phyloP scores from a whole-genome alignment of 1,140 invertebrate species.

The Camponotus pennsylvanicus region DNA sequence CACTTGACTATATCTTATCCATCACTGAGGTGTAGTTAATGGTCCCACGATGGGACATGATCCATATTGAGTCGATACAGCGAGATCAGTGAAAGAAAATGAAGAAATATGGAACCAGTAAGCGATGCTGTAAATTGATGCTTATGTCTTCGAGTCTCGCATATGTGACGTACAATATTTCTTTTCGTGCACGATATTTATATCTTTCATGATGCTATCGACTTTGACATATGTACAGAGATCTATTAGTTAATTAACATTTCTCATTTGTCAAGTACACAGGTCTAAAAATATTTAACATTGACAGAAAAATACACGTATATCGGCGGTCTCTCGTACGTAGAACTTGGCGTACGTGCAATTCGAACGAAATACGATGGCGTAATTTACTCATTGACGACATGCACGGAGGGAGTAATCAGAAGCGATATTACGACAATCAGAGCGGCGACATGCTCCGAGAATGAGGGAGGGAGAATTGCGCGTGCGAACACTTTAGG shows the following conservation, averaged over 20 bases:
- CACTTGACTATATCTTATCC: constrained; percentile 46
- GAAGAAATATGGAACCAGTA: constrained; percentile 17
- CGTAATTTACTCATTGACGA: constrained; percentile 53
- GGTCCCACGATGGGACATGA: background rate
- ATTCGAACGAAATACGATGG: constrained; percentile 72
- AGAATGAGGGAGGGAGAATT: background rate
- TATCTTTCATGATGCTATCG: too few relatives aligned
- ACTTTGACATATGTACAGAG: background rate
- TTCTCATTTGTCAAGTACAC: too few relatives aligned
- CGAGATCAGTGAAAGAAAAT: constrained; percentile 9
- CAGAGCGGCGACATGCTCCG: constrained; percentile 1
- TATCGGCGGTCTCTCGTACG: too few relatives aligned
- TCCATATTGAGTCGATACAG: constrained; percentile 1
- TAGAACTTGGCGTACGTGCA: constrained; percentile 68
- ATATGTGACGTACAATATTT: background rate
- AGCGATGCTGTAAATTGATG: background rate
- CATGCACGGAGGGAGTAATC: constrained; percentile 13
- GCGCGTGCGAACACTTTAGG: constrained; percentile 11
- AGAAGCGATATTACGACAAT: background rate
- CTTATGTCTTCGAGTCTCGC: background rate
- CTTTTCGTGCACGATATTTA: background rate
- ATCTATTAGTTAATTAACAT: too few relatives aligned
- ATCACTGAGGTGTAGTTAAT: constrained; percentile 43
- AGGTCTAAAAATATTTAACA: background rate
- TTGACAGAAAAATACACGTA: background rate